phyloP scores from a whole-genome alignment of 2,888 invertebrate genomes.

The Lithodes maja region DNA sequence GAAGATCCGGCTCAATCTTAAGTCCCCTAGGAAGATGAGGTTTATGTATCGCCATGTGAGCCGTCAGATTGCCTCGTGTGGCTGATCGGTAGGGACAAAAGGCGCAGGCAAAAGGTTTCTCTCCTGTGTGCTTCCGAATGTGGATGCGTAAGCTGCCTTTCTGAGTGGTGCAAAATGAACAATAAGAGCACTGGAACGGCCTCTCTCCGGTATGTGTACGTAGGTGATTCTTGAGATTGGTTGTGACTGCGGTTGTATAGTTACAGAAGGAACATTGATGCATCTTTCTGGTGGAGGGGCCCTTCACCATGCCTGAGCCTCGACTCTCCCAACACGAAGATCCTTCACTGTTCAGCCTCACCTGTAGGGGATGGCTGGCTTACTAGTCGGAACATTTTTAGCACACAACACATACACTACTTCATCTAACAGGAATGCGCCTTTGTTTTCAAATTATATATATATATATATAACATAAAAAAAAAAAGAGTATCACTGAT shows the following conservation, averaged over 20 bases:
- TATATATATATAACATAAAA: too few species aligned
- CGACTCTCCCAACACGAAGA: slow-evolving; percentile 22
- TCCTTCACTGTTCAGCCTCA: slow-evolving; percentile 45
- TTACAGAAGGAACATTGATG: slow-evolving; percentile 44
- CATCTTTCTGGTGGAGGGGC: slow-evolving; percentile 34
- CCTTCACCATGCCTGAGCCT: slow-evolving; percentile 30
- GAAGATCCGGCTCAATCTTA: background rate
- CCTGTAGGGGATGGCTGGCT: slow-evolving; percentile 57
- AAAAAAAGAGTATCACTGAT: too few species aligned
- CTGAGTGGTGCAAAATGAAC: slow-evolving; percentile 42
- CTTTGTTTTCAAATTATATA: too few species aligned
- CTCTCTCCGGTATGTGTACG: slow-evolving; percentile 53
- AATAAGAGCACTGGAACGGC: slow-evolving; percentile 40
- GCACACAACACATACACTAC: too few species aligned
- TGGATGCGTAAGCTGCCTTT: slow-evolving; percentile 46
- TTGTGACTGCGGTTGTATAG: slow-evolving; percentile 40
- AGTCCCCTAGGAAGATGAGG: background rate
- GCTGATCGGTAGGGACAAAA: slow-evolving; percentile 42
- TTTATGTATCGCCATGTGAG: slow-evolving; percentile 32
- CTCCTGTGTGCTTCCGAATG: slow-evolving; percentile 52
- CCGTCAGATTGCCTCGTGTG: slow-evolving; percentile 42
- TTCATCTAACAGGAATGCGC: too few species aligned
- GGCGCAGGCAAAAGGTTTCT: slow-evolving; percentile 43
- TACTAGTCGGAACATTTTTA: slow-evolving; percentile 13
- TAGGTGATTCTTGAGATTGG: slow-evolving; percentile 51